Conservation (phyloP, 2,797 vertebrate species). For the Takifugu ocellatus region DNA sequence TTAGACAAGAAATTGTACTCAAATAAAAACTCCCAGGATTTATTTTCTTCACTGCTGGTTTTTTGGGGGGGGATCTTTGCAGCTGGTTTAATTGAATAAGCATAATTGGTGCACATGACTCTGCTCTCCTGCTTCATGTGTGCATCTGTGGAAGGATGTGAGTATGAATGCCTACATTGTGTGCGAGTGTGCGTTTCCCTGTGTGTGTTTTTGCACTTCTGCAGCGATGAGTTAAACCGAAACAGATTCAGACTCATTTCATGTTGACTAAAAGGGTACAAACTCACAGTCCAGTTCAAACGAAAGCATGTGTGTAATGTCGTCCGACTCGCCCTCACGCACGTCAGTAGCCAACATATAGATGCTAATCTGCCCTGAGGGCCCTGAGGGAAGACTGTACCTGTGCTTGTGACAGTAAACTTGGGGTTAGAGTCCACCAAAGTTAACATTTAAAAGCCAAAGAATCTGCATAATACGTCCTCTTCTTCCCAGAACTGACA, state of each 20-base stretch:
- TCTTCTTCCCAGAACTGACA: too few species aligned
- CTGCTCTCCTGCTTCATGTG: constrained; percentile 3
- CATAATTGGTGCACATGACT: constrained; percentile 57
- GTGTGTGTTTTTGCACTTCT: not conserved
- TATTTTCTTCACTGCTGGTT: not conserved
- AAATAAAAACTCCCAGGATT: not conserved
- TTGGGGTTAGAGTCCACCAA: too few species aligned
- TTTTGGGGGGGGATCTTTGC: not conserved
- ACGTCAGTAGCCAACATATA: too few species aligned
- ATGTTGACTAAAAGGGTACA: too few species aligned
- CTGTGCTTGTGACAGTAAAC: too few species aligned
- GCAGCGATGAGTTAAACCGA: not conserved
- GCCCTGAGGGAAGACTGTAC: too few species aligned
- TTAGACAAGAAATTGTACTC: not conserved
- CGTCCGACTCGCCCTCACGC: too few species aligned
- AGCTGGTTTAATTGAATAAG: constrained; percentile 47
- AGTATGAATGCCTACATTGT: constrained; percentile 28
- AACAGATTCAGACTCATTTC: not conserved
- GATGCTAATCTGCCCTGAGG: too few species aligned
- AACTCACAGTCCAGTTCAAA: too few species aligned
- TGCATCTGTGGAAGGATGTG: not conserved
- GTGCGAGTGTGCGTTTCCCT: constrained; percentile 4
- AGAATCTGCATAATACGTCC: too few species aligned
- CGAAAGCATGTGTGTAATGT: too few species aligned
- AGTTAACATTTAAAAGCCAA: too few species aligned